phyloP scores from a whole-genome alignment of 1,140 invertebrate species.

The Chionoecetes opilio region DNA sequence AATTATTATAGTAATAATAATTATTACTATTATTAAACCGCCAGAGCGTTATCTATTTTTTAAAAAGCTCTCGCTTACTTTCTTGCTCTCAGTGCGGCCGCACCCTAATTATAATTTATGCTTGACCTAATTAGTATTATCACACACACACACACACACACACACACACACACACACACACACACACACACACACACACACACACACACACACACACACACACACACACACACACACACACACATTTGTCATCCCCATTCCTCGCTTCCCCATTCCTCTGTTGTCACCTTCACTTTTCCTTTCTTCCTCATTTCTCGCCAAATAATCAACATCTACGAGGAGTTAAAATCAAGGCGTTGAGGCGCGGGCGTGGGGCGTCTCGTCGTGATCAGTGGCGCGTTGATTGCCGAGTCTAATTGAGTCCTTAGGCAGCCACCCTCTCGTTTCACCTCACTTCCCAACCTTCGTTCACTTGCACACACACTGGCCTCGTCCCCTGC shows the following conservation, averaged over 20 bases:
- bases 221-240: neutral
- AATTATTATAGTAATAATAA: too few species aligned
- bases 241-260: neutral
- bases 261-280: neutral
- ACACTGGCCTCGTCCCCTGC: too few species aligned
- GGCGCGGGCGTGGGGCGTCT: constrained; percentile 37
- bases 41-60: too few species aligned
- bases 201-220: neutral
- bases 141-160: constrained; percentile 15
- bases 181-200: neutral
- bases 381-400: constrained; percentile 61
- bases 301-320: constrained; percentile 43
- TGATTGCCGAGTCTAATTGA: constrained; percentile 68
- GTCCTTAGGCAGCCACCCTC: neutral
- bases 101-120: too few species aligned
- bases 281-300: neutral
- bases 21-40: too few species aligned
- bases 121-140: too few species aligned
- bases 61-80: too few species aligned
- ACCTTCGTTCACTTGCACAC: neutral
- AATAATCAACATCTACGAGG: constrained; percentile 53
- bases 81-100: too few species aligned
- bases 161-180: constrained; percentile 12
- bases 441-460: constrained; percentile 7
- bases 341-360: constrained; percentile 62